These are phyloP conservation scores for Ariopsis seemanni DNA, from an alignment of 2,113 vertebrate genomes.

Conservation along the genomic window DNA sequence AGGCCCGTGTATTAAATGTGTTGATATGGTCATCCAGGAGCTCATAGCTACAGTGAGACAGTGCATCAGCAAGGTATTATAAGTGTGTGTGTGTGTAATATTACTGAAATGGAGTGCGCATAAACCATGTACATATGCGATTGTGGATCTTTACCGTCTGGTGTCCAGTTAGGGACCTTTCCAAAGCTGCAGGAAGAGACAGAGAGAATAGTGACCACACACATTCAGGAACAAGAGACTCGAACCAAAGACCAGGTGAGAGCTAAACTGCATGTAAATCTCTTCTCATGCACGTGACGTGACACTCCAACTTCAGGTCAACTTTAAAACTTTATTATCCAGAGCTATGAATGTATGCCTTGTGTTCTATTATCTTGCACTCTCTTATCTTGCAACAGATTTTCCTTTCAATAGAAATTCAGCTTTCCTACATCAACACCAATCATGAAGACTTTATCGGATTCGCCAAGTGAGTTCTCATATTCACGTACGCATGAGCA, in stretches of 20 bases:
- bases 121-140: slow-evolving; percentile 30
- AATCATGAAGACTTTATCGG: slow-evolving; percentile 95
- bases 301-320: background rate
- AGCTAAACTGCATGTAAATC: background rate
- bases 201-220: slow-evolving; percentile 84
- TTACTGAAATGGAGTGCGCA: background rate
- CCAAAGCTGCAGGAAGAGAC: slow-evolving; percentile 87
- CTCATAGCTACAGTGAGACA: slow-evolving; percentile 84
- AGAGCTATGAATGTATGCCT: background rate
- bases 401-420: slow-evolving; percentile 86
- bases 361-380: slow-evolving; percentile 16
- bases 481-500: background rate
- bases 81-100: background rate
- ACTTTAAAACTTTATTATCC: background rate
- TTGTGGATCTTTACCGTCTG: slow-evolving; percentile 56
- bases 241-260: slow-evolving; percentile 89
- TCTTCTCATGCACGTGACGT: background rate
- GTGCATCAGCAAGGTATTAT: slow-evolving; percentile 86
- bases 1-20: slow-evolving; percentile 85
- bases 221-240: slow-evolving; percentile 85
- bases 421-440: slow-evolving; percentile 93
- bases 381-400: slow-evolving; percentile 69
- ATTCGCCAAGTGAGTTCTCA: slow-evolving; percentile 83
- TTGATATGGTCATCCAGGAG: slow-evolving; percentile 91
- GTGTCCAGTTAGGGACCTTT: slow-evolving; percentile 82